Evolutionary conservation across 2,888 invertebrate genomes (phyloP).

Genomic region (Seira ritae): DNA sequence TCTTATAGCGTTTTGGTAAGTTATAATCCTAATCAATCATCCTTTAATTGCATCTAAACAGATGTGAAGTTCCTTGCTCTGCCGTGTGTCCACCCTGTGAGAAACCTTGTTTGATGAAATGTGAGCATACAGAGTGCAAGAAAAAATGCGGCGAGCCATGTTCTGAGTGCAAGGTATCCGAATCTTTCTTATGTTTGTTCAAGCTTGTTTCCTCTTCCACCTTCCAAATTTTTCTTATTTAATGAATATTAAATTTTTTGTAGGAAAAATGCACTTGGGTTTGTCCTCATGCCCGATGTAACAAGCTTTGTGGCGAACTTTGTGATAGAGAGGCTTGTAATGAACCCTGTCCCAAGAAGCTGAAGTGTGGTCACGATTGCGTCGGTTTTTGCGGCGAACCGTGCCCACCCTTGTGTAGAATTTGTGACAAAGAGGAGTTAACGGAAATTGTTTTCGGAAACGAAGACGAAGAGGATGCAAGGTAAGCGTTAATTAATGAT

Average conservation of each 20-base stretch:
- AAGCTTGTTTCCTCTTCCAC: too few relatives aligned
- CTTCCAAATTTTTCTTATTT: neutral
- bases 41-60: slow-evolving; percentile 27
- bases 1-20: too few relatives aligned
- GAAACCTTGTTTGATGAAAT: slow-evolving; percentile 64
- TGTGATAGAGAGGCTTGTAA: slow-evolving; percentile 75
- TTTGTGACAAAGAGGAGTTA: slow-evolving; percentile 77
- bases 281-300: slow-evolving; percentile 37
- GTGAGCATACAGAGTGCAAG: slow-evolving; percentile 68
- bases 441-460: slow-evolving; percentile 74
- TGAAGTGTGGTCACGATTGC: slow-evolving; percentile 77
- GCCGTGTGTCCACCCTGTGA: slow-evolving; percentile 74
- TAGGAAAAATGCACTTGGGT: slow-evolving; percentile 47
- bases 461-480: slow-evolving; percentile 67
- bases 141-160: slow-evolving; percentile 67
- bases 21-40: neutral
- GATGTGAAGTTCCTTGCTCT: slow-evolving; percentile 74
- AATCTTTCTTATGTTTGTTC: neutral
- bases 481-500: slow-evolving; percentile 31
- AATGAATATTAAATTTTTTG: neutral
- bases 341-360: slow-evolving; percentile 74
- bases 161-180: slow-evolving; percentile 53
- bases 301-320: slow-evolving; percentile 70
- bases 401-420: slow-evolving; percentile 80
- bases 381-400: slow-evolving; percentile 83